phyloP scores from a whole-genome alignment of 2,797 vertebrate genomes.

The Trachops cirrhosus region DNA sequence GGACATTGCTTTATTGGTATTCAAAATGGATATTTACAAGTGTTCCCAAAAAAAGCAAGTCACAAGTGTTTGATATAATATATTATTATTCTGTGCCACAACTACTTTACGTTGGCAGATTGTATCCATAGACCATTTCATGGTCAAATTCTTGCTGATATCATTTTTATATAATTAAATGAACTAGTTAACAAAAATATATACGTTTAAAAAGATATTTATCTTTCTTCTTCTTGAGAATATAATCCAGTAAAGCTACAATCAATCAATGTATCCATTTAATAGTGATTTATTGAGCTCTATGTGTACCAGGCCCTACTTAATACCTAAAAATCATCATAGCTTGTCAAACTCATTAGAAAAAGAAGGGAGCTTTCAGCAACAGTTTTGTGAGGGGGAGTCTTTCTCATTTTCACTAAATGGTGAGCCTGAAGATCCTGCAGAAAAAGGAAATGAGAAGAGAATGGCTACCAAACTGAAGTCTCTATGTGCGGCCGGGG shows the following conservation, averaged over 20 bases:
- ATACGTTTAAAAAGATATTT: neutral
- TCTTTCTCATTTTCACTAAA: conserved; percentile 1
- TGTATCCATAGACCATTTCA: conserved; percentile 6
- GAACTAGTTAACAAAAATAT: neutral
- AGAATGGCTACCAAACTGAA: neutral
- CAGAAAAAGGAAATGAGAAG: neutral
- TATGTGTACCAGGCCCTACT: neutral
- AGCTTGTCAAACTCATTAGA: neutral
- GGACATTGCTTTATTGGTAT: neutral
- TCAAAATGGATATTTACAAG: conserved; percentile 4
- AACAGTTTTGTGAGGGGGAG: neutral
- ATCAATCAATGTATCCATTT: neutral
- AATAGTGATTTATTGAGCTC: neutral
- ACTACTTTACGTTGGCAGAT: neutral
- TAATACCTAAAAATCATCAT: neutral
- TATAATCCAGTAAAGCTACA: neutral
- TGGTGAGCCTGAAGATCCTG: neutral
- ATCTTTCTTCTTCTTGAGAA: neutral
- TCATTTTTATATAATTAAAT: conserved; percentile 33
- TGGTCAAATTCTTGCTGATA: conserved; percentile 13
- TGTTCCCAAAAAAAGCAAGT: neutral
- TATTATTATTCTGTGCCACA: neutral
- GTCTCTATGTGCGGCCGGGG: neutral
- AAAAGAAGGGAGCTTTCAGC: neutral
- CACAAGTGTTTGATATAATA: neutral